Percentiles rank a stretch among this genome's conserved stretches.
Evolutionary conservation across 2,113 vertebrate genomes (phyloP).

Genomic region (Danionella cerebrum): DNA sequence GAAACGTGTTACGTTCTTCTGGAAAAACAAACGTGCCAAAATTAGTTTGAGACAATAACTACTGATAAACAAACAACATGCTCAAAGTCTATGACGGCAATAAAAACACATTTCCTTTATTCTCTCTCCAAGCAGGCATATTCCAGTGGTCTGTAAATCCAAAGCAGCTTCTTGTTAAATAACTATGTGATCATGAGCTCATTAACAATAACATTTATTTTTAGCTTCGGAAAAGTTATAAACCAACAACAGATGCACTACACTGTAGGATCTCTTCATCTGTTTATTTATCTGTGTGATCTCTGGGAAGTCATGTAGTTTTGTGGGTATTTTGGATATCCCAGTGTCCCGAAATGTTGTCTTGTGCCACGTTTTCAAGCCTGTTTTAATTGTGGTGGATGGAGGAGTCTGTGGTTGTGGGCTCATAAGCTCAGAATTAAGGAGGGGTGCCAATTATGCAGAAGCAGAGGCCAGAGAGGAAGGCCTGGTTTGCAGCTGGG

Average conservation of each 20-base stretch:
- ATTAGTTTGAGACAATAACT: constrained; percentile 67
- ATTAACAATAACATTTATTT: constrained; percentile 47
- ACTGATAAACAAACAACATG: constrained; percentile 62
- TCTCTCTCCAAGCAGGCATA: constrained; percentile 45
- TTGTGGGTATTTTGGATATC: constrained; percentile 39
- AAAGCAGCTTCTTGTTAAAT: constrained; percentile 64
- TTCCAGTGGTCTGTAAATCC: constrained; percentile 53
- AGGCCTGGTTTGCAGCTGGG: constrained; percentile 44
- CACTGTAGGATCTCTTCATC: constrained; percentile 27
- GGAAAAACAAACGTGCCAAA: constrained; percentile 68
- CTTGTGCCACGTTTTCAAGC: constrained; percentile 56
- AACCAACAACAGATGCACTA: not conserved
- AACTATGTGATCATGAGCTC: constrained; percentile 56
- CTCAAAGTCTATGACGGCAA: constrained; percentile 57
- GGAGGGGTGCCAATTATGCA: constrained; percentile 49
- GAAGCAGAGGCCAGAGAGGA: not conserved
- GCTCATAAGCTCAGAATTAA: constrained; percentile 43
- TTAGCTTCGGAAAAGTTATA: not conserved
- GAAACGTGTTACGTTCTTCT: constrained; percentile 59
- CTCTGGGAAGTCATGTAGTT: constrained; percentile 47
- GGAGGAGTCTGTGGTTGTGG: constrained; percentile 51
- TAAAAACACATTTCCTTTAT: constrained; percentile 62
- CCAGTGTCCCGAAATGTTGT: constrained; percentile 50
- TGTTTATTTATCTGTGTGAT: constrained; percentile 53
- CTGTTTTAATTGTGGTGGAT: constrained; percentile 43